Conservation (phyloP, 2,888 invertebrate species). For the Colletes collaris region DNA sequence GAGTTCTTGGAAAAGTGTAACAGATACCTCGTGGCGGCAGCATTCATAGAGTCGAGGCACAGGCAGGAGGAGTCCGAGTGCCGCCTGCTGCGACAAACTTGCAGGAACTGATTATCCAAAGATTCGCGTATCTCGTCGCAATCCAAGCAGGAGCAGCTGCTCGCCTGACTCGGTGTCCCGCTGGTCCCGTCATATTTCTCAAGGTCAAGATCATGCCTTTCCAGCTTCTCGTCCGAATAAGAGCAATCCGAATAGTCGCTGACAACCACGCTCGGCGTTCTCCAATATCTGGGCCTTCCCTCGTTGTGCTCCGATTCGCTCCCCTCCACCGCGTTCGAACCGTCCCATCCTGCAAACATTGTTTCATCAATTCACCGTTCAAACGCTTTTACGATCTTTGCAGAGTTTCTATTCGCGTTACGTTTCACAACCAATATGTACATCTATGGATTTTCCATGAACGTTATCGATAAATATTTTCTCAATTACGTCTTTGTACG, state of each 20-base stretch:
- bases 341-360: constrained; percentile 74
- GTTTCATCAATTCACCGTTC: background rate
- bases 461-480: no score
- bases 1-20: background rate
- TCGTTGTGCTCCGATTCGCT: constrained; percentile 75
- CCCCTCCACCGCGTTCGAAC: constrained; percentile 69
- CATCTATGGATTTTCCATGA: no score
- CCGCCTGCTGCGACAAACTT: constrained; percentile 76
- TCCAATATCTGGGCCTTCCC: constrained; percentile 85
- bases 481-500: no score
- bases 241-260: constrained; percentile 93
- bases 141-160: constrained; percentile 80
- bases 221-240: constrained; percentile 78
- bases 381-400: no score
- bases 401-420: no score
- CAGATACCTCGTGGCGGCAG: constrained; percentile 46
- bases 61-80: constrained; percentile 80
- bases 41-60: constrained; percentile 67
- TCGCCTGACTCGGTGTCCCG: constrained; percentile 76
- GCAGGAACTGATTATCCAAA: constrained; percentile 67
- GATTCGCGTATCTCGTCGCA: constrained; percentile 77
- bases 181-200: constrained; percentile 76
- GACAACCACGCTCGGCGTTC: constrained; percentile 94
- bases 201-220: constrained; percentile 77
- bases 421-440: no score